Base-by-base conservation (phyloP, 2,113 vertebrate genomes). In the Rhombomys opimus region DNA sequence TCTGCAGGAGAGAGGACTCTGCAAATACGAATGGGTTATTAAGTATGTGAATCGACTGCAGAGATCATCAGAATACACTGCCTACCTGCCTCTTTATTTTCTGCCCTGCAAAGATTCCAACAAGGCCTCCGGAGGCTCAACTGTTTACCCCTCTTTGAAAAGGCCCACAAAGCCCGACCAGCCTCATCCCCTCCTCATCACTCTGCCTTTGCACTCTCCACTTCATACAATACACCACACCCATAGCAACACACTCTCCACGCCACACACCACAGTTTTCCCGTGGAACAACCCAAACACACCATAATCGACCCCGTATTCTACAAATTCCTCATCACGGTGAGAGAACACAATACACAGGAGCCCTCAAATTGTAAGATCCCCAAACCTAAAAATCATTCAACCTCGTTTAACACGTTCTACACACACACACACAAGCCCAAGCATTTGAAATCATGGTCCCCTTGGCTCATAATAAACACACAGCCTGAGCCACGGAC, bases 171-270 rank as follows among this genome's bases (percentile, higher is more conserved):
- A 92, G 68, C 38, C 88, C 59, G 18, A 20, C 22, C 93, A 94
- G 54, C 25, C 77, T 80, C 89, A 87, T 41, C 61, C 32, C n/a
- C 89, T 46, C 85, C 41, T 73, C 82, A 92, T 78, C 91, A 46
- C 68, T 86, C n/a, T 81, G 50, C 77, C 90, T 92, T 95, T 95
- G 91, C 13, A 87, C 52, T 95, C 85, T 90, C 57, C 93, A n/a
- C 77, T 92, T 50, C 89, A 92, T 54, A 90, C 84, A 92, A 96
- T 86, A 93, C 89, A 96, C 93, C 95, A 97, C 95, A 93, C 92
- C 91, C 95, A 96, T 95, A 95, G 84, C 84, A 87, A 32, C 75
- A 91, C 85, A 61, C 32, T 25, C 61, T 89, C 84, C 87, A 94
- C 89, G 73, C 75, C 86, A 95, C 52, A 88, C 22, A 87, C 68